Base-by-base conservation (phyloP, 2,888 invertebrate species). In the Atrina japonica region DNA sequence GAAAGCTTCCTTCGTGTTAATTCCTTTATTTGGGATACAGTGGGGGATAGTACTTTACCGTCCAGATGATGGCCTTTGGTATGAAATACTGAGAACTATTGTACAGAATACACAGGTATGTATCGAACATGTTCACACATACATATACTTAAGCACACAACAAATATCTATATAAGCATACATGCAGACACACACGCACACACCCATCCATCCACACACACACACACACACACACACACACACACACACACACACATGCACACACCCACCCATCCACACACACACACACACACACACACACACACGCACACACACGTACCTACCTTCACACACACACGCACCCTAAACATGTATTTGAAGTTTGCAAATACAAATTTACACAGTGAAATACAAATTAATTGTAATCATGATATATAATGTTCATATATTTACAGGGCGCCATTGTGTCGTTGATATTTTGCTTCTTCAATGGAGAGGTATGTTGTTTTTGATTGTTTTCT, bases 1-100 rank as follows among this genome's bases (percentile, higher is more conserved):
- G 23, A 89, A 88, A 72, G 89, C 89, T 0, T 87, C 84, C 0
- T 86, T 88, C 76, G 87, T 89, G 52, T 75, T 89, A 43, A 82
- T 88, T 1, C 88, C 88, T 0, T 74, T 88, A 70, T 90, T 90
- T 75, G 90, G 90, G 0, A 77, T 89, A 0, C 89, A 89, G 68
- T 77, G 88, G 30, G 81, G 87, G 29, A 76, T 89, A 14, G 88
- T 88, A n/a, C 81, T 89, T 6, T 89, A 89, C 75, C 75, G 88
- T 49, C 86, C 88, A 5, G 61, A 75, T 0, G 78, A 79, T 5
- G 75, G 77, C 6, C 56, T 77, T 3, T 77, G 70, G n/a, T 88
- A 88, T 70, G 88, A 89, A 66, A 80, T 84, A 47, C 70, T 85
- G 6, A 76, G 85, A 3, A 81, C 80, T 35, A 70, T 88, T 25